Evolutionary conservation across 2,888 invertebrate genomes (phyloP).

Genomic region (Cheilosia urbana): DNA sequence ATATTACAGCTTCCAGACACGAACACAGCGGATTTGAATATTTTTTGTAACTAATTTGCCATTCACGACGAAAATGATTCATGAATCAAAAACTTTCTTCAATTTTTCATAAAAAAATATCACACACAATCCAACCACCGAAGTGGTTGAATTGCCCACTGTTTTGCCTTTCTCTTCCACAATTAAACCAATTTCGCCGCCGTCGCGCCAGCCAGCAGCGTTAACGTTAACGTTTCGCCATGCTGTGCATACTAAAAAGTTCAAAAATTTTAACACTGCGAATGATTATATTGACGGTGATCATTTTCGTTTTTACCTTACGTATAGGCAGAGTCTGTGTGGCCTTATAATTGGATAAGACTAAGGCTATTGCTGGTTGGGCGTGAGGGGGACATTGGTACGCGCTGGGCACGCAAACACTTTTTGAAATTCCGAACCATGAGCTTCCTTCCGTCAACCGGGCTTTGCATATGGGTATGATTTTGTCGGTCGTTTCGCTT

Average conservation of each 20-base stretch:
- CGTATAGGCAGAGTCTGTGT: constrained; percentile 28
- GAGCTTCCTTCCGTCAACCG: constrained; percentile 60
- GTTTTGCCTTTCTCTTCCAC: constrained; percentile 50
- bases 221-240: constrained; percentile 35
- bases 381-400: not conserved
- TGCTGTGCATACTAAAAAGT: constrained; percentile 71
- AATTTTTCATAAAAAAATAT: constrained; percentile 51
- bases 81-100: constrained; percentile 72
- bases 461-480: constrained; percentile 41
- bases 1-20: constrained; percentile 63
- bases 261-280: constrained; percentile 39
- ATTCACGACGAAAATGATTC: constrained; percentile 65
- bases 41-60: constrained; percentile 39
- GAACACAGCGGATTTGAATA: constrained; percentile 39
- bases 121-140: constrained; percentile 23
- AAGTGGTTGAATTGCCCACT: constrained; percentile 13
- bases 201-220: constrained; percentile 8
- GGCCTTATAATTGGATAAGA: constrained; percentile 66
- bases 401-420: not conserved
- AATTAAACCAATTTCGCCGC: constrained; percentile 32
- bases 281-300: constrained; percentile 36
- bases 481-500: constrained; percentile 24
- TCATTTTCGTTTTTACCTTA: constrained; percentile 26
- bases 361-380: not conserved
- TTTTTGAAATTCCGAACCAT: constrained; percentile 70